Evolutionary conservation across 2,113 vertebrate species (phyloP).

Genomic region (Lampris megalopsis): DNA sequence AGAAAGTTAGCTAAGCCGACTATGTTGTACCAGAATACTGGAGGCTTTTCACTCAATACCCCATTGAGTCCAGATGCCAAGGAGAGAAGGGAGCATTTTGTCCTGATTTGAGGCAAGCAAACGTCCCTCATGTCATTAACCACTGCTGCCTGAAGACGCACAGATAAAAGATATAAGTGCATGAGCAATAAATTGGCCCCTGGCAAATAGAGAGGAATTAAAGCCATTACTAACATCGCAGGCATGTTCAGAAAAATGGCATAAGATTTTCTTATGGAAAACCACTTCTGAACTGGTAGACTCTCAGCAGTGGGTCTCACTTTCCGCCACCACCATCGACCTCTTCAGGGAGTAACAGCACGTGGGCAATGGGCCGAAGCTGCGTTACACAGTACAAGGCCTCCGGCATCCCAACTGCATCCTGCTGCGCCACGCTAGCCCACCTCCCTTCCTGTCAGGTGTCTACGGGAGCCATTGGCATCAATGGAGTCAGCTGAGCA

Average conservation of each 20-base stretch:
- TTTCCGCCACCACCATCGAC: not conserved
- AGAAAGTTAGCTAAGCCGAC: too few species aligned
- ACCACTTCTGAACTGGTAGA: slow-evolving; percentile 2
- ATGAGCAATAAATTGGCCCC: too few species aligned
- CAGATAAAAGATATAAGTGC: too few species aligned
- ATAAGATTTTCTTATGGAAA: slow-evolving; percentile 38
- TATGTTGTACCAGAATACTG: too few species aligned
- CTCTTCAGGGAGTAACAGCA: slow-evolving; percentile 1
- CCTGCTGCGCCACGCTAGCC: slow-evolving; percentile 25
- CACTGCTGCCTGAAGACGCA: too few species aligned
- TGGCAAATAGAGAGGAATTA: too few species aligned
- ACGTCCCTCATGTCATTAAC: too few species aligned
- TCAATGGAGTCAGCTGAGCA: slow-evolving; percentile 37
- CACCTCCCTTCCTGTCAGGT: slow-evolving; percentile 36
- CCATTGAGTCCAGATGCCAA: too few species aligned
- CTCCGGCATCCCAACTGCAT: slow-evolving; percentile 10
- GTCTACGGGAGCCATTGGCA: slow-evolving; percentile 28
- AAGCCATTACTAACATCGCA: not conserved
- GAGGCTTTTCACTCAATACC: too few species aligned
- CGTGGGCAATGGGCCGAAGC: slow-evolving; percentile 44
- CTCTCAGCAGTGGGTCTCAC: slow-evolving; percentile 10
- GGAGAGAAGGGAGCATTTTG: too few species aligned
- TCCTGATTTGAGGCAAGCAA: too few species aligned
- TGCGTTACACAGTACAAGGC: slow-evolving; percentile 43
- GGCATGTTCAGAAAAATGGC: not conserved